Conservation (phyloP, 2,888 invertebrate genomes). For the Sphinx pinastri region DNA sequence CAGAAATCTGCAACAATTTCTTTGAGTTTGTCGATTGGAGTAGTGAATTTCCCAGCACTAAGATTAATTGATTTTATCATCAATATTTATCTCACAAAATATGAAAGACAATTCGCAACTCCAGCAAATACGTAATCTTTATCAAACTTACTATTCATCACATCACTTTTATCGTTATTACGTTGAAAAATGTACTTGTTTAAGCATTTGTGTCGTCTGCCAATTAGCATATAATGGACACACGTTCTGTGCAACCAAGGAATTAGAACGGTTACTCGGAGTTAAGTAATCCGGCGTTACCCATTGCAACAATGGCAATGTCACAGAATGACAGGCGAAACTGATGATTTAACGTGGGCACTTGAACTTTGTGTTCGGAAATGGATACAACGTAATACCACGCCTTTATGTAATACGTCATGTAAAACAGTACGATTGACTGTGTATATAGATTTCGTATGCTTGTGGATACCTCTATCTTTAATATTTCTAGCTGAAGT, state of each 20-base stretch:
- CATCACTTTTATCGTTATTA: conserved; percentile 26
- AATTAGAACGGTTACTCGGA: conserved; percentile 64
- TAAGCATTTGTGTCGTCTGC: conserved; percentile 64
- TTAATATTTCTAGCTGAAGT: too few relatives aligned
- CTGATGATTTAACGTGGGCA: conserved; percentile 17
- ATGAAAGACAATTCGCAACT: too few relatives aligned
- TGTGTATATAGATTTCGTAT: too few relatives aligned
- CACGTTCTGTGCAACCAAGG: conserved; percentile 56
- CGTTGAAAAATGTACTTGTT: conserved; percentile 45
- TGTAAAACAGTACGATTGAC: background rate
- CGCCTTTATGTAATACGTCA: background rate
- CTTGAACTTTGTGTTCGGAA: background rate
- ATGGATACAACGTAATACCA: background rate
- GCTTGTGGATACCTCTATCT: too few relatives aligned
- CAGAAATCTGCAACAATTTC: too few relatives aligned
- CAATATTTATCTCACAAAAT: too few relatives aligned
- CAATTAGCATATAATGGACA: conserved; percentile 71
- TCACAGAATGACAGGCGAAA: conserved; percentile 19
- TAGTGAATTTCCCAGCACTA: too few relatives aligned
- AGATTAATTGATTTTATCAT: too few relatives aligned
- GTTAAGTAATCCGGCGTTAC: conserved; percentile 58
- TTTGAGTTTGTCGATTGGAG: too few relatives aligned
- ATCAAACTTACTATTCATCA: conserved; percentile 31
- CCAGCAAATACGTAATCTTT: background rate
- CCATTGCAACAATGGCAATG: conserved; percentile 37